Conservation (phyloP, 2,797 vertebrate genomes). For the Tragelaphus eurycerus region DNA sequence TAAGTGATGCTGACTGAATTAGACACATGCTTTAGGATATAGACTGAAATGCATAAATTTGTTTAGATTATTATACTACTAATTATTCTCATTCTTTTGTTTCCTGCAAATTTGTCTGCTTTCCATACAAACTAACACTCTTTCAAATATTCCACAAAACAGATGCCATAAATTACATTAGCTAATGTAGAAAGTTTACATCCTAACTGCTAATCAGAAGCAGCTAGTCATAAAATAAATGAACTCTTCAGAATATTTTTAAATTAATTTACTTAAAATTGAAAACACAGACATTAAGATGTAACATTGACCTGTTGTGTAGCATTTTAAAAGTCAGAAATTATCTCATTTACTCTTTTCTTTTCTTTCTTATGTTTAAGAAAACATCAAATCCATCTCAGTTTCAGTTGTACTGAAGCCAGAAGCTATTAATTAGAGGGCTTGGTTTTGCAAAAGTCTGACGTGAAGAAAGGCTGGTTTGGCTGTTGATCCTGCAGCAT, state of each 20-base stretch:
- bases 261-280: constrained; percentile 11
- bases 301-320: neutral
- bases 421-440: constrained; percentile 73
- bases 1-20: constrained; percentile 21
- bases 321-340: constrained; percentile 38
- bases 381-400: constrained; percentile 16
- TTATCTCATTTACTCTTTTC: constrained; percentile 1
- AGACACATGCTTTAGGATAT: constrained; percentile 26
- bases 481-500: constrained; percentile 71
- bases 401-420: constrained; percentile 62
- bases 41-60: neutral
- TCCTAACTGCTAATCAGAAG: constrained; percentile 66
- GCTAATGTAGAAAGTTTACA: constrained; percentile 63
- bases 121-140: constrained; percentile 39
- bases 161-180: constrained; percentile 66
- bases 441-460: constrained; percentile 62
- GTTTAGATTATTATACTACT: constrained; percentile 18
- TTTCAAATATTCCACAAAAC: constrained; percentile 56
- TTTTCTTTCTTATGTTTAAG: neutral
- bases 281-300: neutral
- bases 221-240: constrained; percentile 59
- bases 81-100: constrained; percentile 48
- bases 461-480: constrained; percentile 69
- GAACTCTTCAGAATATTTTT: constrained; percentile 17
- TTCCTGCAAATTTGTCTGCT: constrained; percentile 48